Conservation (phyloP, 2,797 vertebrate species). For the Tokudaia muenninki region DNA sequence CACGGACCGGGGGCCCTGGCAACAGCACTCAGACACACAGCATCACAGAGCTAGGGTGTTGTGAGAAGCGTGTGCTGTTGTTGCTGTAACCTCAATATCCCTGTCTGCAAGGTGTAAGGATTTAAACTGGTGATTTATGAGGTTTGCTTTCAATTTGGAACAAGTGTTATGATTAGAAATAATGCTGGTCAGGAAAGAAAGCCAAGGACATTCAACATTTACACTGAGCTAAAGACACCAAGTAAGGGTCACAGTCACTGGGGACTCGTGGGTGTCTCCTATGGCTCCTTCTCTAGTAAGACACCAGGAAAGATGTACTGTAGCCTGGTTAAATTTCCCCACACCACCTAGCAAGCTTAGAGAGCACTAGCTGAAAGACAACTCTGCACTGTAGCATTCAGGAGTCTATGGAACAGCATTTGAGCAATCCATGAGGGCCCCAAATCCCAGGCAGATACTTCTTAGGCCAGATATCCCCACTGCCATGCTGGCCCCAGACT, state of each 20-base stretch:
- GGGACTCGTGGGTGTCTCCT: background rate
- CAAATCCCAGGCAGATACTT: background rate
- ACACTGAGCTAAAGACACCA: background rate
- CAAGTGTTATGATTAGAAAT: background rate
- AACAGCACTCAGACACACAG: background rate
- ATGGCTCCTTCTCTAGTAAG: background rate
- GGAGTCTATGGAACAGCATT: background rate
- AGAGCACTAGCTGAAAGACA: background rate
- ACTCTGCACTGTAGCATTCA: background rate
- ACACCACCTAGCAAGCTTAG: background rate
- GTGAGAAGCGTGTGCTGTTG: background rate
- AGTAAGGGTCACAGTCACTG: background rate
- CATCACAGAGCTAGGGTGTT: background rate
- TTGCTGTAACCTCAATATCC: constrained; percentile 35
- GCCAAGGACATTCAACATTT: background rate
- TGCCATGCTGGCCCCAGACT: background rate
- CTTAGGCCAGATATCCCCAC: background rate
- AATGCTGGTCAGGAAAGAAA: background rate
- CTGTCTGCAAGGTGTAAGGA: background rate
- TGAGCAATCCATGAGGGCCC: background rate
- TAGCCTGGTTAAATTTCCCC: background rate
- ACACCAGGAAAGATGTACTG: background rate
- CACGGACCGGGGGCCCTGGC: background rate
- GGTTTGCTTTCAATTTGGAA: background rate
- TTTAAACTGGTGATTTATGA: constrained; percentile 5